Base-by-base conservation (phyloP, 2,113 vertebrate species). In the Paramormyrops kingsleyae region DNA sequence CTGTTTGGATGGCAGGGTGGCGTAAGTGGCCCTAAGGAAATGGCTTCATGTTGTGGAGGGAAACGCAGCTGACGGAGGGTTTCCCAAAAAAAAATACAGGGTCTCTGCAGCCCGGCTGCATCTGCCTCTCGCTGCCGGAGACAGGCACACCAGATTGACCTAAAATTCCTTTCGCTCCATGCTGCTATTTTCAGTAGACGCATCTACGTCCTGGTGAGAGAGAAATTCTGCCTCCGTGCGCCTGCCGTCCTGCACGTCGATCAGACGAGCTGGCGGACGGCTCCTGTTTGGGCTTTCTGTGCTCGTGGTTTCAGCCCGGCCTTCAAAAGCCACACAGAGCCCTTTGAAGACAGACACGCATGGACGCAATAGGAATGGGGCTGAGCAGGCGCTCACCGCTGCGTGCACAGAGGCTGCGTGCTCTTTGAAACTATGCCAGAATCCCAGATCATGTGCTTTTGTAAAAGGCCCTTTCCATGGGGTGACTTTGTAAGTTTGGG, bases 111-210 rank as follows among this genome's bases (percentile, higher is more conserved):
- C 8, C 19, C 42, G 39, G 42, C 39, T 84, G 35, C 74, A 2
- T 80, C 74, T 42, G 35, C 35, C 74, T 80, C 35, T 47, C 24
- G 1, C 19, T 47, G 10, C 83, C 24, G 24, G 42, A 84, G 83
- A 84, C 44, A 84, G 83, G 44, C 83, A 39, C 42, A 47, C 83
- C 83, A 47, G 35, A 84, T 84, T 84, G 83, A 84, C 83, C 83
- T 84, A 84, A 84, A 84, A 84, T 84, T 84, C 42, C 44, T 84
- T 83, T 83, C 77, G 2, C 77, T 83, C 21, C 24, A 24, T 21
- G 39, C 44, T 84, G 39, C 44, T 84, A 84, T 84, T 84, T 84
- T 84, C 10, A 9, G 83, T 84, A 44, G 19, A n/a, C 2, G 21
- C 44, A 47, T 84, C 83, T 39, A 24, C 8, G 7, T 46, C 44